These are phyloP conservation scores for Acipenser ruthenus DNA, from an alignment of 2,797 vertebrate genomes.

Conservation along the genomic window DNA sequence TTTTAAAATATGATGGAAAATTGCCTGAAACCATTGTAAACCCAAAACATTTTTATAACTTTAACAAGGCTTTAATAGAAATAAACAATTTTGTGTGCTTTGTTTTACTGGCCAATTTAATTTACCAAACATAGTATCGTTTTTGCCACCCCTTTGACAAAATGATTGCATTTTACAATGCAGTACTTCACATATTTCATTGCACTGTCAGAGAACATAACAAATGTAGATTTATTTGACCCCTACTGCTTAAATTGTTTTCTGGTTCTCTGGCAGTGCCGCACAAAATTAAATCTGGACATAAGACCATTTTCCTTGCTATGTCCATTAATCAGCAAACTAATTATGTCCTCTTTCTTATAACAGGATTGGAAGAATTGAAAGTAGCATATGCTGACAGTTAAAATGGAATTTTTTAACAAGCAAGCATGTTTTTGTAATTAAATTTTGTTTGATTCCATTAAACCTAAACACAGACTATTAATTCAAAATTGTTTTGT, in stretches of 20 bases:
- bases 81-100: slow-evolving; percentile 63
- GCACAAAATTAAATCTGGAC: slow-evolving; percentile 45
- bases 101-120: slow-evolving; percentile 59
- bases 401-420: slow-evolving; percentile 44
- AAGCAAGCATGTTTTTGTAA: slow-evolving; percentile 43
- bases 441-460: slow-evolving; percentile 50
- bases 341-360: slow-evolving; percentile 51
- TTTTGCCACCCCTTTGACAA: slow-evolving; percentile 37
- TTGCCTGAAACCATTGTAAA: slow-evolving; percentile 75
- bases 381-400: slow-evolving; percentile 56
- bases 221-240: slow-evolving; percentile 46
- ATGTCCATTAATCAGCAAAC: slow-evolving; percentile 59
- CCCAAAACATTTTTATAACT: slow-evolving; percentile 54
- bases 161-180: slow-evolving; percentile 48
- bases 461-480: slow-evolving; percentile 42
- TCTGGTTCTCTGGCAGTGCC: slow-evolving; percentile 39
- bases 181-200: slow-evolving; percentile 53
- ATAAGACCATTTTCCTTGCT: slow-evolving; percentile 46
- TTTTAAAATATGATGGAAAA: slow-evolving; percentile 86
- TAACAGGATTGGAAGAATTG: slow-evolving; percentile 43
- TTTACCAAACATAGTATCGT: slow-evolving; percentile 49
- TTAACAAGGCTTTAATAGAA: slow-evolving; percentile 55
- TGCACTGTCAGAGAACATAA: slow-evolving; percentile 51
- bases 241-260: slow-evolving; percentile 44
- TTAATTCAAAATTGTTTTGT: slow-evolving; percentile 45